Evolutionary conservation across 2,888 invertebrate species (phyloP), one percentile per base, ranked within the genome.

Genomic region (Stenotaenia linearis): DNA sequence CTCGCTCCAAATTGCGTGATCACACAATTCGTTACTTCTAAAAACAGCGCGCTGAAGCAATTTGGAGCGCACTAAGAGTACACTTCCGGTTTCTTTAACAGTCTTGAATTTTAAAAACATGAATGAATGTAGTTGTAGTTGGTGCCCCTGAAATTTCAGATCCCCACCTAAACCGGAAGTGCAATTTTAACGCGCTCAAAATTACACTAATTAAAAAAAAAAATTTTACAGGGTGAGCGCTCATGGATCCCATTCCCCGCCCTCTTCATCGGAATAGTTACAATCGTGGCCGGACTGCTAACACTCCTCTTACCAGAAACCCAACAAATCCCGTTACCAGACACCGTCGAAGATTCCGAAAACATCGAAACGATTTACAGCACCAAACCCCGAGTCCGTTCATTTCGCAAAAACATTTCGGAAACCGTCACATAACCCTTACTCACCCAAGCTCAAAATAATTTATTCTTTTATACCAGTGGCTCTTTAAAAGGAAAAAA

Each of bases 251-350:
- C 81, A 9, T 78, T 80, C 12, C 81, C 81, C 0, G 78, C 78
- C 50, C 75, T 81, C n/a, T 78, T 81, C 9, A 78, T 81, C 18
- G 81, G 80, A 6, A 45, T 56, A 18, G 12, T 81, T 18, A 69
- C 80, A 25, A 40, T 80, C 3, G 18, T 80, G 9, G 79, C 80
- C 18, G 81, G 81, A 18, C 18, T 80, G 7, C 77, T 81, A 50
- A 79, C 80, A 25, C 56, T 81, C n/a, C 75, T 81, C 23, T 18
- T 81, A 21, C 81, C 81, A 15, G 81, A 81, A 77, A 81, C 81
- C 0, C 79, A 80, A 10, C 80, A 80, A 37, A 74, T 79, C 30
- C 80, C 81, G 12, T 50, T 81, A 21, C 81, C 81, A 1, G 81
- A 81, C 77, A 81, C 80, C 21, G 77, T 81, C 3, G 78, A 81